These are phyloP conservation scores for Scomber colias DNA, from an alignment of 2,113 vertebrate genomes.

Conservation along the genomic window DNA sequence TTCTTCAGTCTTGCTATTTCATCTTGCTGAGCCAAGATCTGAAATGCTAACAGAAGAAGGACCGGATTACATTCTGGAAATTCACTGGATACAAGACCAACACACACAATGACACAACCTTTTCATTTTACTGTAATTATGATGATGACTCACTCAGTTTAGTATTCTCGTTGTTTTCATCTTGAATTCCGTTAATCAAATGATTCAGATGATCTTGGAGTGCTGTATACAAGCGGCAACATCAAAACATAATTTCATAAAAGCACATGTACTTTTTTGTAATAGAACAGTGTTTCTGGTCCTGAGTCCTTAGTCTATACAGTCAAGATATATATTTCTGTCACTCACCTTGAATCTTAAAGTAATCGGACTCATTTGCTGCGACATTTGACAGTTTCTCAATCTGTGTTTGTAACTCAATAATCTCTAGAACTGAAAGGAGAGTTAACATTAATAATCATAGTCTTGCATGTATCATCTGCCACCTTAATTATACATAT, in stretches of 20 bases:
- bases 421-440: constrained; percentile 63
- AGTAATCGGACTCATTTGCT: constrained; percentile 7
- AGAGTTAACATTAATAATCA: background rate
- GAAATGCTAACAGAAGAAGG: constrained; percentile 37
- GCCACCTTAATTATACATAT: background rate
- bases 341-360: constrained; percentile 37
- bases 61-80: background rate
- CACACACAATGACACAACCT: background rate
- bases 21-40: constrained; percentile 40
- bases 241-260: background rate
- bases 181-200: constrained; percentile 37
- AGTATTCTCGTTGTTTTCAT: constrained; percentile 48
- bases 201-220: constrained; percentile 10
- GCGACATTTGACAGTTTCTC: background rate
- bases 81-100: background rate
- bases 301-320: background rate
- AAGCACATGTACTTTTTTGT: background rate
- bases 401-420: constrained; percentile 50
- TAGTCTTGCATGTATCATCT: background rate
- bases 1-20: constrained; percentile 54
- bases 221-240: constrained; percentile 12
- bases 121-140: background rate
- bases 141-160: constrained; percentile 59
- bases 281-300: background rate
- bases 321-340: background rate